A percentile compares a stretch with the other conserved stretches of the same genome.
phyloP scores from a whole-genome alignment of 2,888 invertebrate genomes.

The Acrocera orbiculus region DNA sequence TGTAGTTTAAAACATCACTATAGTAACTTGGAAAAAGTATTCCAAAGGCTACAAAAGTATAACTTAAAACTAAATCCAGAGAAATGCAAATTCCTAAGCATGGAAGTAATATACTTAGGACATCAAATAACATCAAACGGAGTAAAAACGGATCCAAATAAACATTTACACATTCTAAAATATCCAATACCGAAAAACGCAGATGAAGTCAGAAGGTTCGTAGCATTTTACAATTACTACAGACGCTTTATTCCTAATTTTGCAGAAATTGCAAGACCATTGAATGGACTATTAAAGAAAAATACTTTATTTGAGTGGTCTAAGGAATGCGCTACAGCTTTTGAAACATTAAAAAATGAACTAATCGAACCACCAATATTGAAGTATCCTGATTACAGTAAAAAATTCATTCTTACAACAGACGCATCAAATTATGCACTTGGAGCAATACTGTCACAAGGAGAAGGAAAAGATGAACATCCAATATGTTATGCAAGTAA shows the following conservation, averaged over 20 bases:
- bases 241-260: constrained; percentile 14
- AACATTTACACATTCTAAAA: constrained; percentile 12
- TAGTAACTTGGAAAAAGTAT: constrained; percentile 7
- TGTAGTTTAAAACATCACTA: constrained; percentile 9
- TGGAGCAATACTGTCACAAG: constrained; percentile 16
- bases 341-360: constrained; percentile 6
- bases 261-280: constrained; percentile 12
- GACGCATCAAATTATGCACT: constrained; percentile 17
- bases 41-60: constrained; percentile 7
- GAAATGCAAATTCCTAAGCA: constrained; percentile 11
- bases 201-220: constrained; percentile 11
- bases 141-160: constrained; percentile 12
- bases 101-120: constrained; percentile 12
- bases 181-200: constrained; percentile 14
- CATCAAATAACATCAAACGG: constrained; percentile 12
- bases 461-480: constrained; percentile 7
- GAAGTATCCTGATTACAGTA: background rate
- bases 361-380: constrained; percentile 2
- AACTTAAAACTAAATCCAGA: constrained; percentile 10
- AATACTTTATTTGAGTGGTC: constrained; percentile 9
- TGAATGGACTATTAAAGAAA: constrained; percentile 13
- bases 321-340: no score
- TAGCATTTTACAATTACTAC: constrained; percentile 15
- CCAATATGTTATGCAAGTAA: constrained; percentile 18
- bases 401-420: constrained; percentile 16